Conservation (phyloP, 2,113 vertebrate species). For the Megaceryle torquata region DNA sequence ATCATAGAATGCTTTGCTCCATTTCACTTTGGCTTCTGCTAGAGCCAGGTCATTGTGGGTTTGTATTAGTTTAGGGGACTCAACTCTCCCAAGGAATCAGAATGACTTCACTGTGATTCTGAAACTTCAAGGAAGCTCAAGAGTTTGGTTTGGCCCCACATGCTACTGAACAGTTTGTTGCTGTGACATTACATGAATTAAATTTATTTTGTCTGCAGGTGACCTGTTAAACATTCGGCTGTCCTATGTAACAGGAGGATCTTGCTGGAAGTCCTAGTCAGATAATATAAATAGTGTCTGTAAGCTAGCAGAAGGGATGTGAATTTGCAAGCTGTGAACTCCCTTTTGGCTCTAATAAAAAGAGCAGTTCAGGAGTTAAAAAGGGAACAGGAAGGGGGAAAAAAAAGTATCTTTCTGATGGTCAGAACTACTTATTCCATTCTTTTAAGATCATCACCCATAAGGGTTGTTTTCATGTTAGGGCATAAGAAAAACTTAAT, state of each 20-base stretch:
- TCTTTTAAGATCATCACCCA: background rate
- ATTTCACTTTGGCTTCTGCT: background rate
- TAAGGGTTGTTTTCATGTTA: background rate
- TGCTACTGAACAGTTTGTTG: background rate
- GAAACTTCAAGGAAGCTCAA: background rate
- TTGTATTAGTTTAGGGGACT: background rate
- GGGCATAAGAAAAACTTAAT: background rate
- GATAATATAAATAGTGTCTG: background rate
- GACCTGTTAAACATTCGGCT: background rate
- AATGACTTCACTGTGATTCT: background rate
- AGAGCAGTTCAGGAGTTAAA: background rate
- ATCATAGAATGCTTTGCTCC: background rate
- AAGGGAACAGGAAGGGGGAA: background rate
- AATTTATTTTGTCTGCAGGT: background rate
- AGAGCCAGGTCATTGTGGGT: rapidly evolving
- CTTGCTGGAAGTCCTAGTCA: background rate
- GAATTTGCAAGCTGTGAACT: background rate
- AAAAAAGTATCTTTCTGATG: background rate
- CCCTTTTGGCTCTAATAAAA: background rate
- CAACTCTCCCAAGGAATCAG: background rate
- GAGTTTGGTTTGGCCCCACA: rapidly evolving
- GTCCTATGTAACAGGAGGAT: background rate
- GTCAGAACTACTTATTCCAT: background rate
- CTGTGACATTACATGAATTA: background rate
- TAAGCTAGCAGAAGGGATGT: background rate